phyloP scores from a whole-genome alignment of 2,113 vertebrate species.

The Elgaria multicarinata region DNA sequence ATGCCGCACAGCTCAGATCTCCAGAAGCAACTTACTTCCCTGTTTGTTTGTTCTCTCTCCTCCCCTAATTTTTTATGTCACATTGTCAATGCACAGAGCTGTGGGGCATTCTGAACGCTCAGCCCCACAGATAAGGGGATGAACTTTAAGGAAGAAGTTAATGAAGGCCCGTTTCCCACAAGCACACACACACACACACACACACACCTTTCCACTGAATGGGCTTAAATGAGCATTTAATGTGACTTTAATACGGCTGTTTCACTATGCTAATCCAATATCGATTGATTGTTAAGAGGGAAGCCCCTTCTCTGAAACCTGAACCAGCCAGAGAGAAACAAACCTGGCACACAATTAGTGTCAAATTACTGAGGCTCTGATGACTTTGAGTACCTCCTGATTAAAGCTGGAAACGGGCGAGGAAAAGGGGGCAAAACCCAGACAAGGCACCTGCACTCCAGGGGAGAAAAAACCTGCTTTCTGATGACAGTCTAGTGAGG shows the following conservation, averaged over 20 bases:
- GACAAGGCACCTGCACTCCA: slow-evolving; percentile 4
- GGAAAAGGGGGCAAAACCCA: background rate
- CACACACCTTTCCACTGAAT: background rate
- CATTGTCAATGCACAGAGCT: background rate
- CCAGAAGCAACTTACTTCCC: background rate
- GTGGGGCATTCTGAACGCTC: too few species aligned
- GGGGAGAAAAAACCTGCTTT: background rate
- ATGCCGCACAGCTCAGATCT: too few species aligned
- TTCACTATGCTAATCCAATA: slow-evolving; percentile 24
- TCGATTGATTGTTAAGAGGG: background rate
- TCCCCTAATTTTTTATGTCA: background rate
- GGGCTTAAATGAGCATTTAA: slow-evolving; percentile 8
- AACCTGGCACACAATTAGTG: slow-evolving; percentile 22
- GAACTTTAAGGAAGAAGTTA: background rate
- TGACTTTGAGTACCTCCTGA: slow-evolving; percentile 3
- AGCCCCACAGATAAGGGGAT: background rate
- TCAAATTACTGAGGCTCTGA: slow-evolving; percentile 4
- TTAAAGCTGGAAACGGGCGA: background rate
- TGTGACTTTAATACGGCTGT: slow-evolving; percentile 17
- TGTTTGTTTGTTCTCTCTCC: background rate
- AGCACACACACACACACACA: background rate
- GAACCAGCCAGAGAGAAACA: background rate
- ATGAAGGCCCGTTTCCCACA: too few species aligned
- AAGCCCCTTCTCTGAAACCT: background rate
- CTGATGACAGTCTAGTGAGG: background rate